Evolutionary conservation across 1,140 invertebrate species (phyloP).

Genomic region (Megalopta genalis): DNA sequence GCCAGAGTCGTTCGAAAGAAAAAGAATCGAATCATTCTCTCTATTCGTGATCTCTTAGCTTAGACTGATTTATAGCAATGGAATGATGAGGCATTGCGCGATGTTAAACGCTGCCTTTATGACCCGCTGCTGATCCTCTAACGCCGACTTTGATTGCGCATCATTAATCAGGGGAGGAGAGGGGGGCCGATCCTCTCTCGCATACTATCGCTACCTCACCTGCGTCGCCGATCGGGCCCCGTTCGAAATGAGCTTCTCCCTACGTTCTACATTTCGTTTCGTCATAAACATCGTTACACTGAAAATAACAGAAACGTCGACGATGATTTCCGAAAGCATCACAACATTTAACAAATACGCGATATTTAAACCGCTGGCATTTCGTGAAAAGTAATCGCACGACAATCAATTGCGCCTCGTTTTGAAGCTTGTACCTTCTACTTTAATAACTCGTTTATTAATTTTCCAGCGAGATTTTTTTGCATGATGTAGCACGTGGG

Average conservation of each 20-base stretch:
- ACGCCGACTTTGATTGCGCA: constrained; percentile 67
- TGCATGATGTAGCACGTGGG: no score
- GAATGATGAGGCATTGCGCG: constrained; percentile 71
- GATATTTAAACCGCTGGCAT: no score
- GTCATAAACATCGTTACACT: neutral
- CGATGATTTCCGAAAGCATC: no score
- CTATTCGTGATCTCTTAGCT: constrained; percentile 34
- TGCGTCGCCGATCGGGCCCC: constrained; percentile 6
- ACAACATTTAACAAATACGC: no score
- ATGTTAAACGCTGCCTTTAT: constrained; percentile 71
- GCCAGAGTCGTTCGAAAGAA: neutral
- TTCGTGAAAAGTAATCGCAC: no score
- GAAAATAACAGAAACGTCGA: no score
- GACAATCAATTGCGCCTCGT: no score
- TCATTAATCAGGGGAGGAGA: constrained; percentile 67
- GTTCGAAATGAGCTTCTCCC: constrained; percentile 50
- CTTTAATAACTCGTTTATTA: no score
- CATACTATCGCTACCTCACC: constrained; percentile 49
- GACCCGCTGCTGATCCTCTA: constrained; percentile 60
- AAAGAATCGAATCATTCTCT: constrained; percentile 20
- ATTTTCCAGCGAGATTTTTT: no score
- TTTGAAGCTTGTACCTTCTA: no score
- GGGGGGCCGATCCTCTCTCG: constrained; percentile 32
- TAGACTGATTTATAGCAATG: constrained; percentile 71
- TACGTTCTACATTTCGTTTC: constrained; percentile 35